A percentile compares a stretch with the other conserved stretches of the same genome.
Conservation (phyloP, 2,888 invertebrate species). For the Troglohyphantes excavatus region DNA sequence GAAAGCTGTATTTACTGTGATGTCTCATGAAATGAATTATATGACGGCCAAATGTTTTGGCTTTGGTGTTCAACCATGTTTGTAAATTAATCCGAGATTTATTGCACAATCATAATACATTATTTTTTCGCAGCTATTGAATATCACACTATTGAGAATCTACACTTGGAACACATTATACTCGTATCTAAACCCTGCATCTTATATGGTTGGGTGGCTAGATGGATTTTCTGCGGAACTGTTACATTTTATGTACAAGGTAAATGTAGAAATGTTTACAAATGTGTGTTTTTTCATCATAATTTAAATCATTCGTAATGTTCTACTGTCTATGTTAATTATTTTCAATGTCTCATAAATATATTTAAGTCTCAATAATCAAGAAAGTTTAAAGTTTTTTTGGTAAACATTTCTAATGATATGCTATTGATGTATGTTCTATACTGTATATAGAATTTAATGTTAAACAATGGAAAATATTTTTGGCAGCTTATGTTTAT, state of each 20-base stretch:
- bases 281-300: too few relatives aligned
- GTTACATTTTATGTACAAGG: too few relatives aligned
- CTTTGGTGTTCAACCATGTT: conserved; percentile 74
- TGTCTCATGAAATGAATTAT: conserved; percentile 70
- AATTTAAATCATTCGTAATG: too few relatives aligned
- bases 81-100: conserved; percentile 69
- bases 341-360: too few relatives aligned
- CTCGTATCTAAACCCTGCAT: neutral
- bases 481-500: neutral
- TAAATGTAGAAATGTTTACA: too few relatives aligned
- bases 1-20: conserved; percentile 76
- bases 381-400: too few relatives aligned
- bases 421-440: too few relatives aligned
- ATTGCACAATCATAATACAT: conserved; percentile 75
- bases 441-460: neutral
- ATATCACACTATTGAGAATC: conserved; percentile 34
- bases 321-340: too few relatives aligned
- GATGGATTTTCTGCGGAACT: too few relatives aligned
- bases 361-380: too few relatives aligned
- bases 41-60: conserved; percentile 56
- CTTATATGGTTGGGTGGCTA: neutral
- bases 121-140: conserved; percentile 70
- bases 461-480: neutral
- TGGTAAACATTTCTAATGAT: too few relatives aligned
- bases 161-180: conserved; percentile 11